Percentiles rank a stretch among this genome's conserved stretches.
phyloP scores from a whole-genome alignment of 2,113 vertebrate genomes.

The Charina bottae region DNA sequence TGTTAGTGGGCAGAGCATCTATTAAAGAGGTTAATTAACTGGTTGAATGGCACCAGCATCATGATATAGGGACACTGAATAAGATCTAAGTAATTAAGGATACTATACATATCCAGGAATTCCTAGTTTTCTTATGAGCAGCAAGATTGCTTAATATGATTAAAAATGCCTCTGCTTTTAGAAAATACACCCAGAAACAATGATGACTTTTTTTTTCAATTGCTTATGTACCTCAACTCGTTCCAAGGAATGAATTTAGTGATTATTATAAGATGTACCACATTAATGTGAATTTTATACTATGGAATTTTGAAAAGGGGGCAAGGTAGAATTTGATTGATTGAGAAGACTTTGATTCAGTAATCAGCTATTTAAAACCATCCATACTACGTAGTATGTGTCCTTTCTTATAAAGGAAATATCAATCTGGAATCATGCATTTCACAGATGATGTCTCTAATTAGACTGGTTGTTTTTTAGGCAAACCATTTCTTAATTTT shows the following conservation, averaged over 20 bases:
- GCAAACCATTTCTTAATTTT: not conserved
- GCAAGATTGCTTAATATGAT: not conserved
- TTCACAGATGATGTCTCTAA: not conserved
- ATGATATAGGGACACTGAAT: conserved; percentile 48
- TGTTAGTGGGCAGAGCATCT: conserved; percentile 47
- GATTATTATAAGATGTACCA: not conserved
- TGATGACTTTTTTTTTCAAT: conserved; percentile 32
- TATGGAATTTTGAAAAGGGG: conserved; percentile 3
- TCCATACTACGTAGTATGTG: not conserved
- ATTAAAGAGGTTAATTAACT: conserved; percentile 60
- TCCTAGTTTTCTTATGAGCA: conserved; percentile 38
- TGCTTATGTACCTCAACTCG: not conserved
- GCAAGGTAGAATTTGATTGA: not conserved
- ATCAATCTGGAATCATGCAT: not conserved
- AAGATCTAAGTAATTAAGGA: conserved; percentile 46
- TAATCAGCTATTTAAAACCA: conserved; percentile 6
- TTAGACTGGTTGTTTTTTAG: not conserved
- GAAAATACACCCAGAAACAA: not conserved
- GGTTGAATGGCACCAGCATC: conserved; percentile 39
- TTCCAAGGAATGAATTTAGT: conserved; percentile 1
- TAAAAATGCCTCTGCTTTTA: not conserved
- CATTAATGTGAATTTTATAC: not conserved
- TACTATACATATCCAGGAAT: conserved; percentile 39
- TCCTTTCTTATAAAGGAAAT: not conserved
- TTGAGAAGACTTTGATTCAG: not conserved